Conservation (phyloP, 2,888 invertebrate genomes). For the Fissipunctia ypsillon region DNA sequence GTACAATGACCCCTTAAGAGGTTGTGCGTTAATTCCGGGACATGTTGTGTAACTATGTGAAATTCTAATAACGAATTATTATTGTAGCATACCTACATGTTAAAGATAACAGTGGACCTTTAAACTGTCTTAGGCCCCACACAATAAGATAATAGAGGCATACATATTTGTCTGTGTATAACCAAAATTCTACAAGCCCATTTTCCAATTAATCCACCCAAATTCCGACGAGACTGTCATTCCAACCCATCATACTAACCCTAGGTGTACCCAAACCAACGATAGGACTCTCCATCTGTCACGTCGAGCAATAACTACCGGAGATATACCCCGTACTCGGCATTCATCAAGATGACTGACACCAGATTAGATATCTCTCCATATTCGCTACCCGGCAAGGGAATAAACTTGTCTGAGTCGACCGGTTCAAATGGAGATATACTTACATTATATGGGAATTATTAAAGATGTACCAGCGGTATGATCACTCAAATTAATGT, state of each 20-base stretch:
- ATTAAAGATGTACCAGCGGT: constrained; percentile 6
- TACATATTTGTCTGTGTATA: background rate
- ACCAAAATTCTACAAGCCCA: background rate
- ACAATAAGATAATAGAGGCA: background rate
- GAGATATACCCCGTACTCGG: constrained; percentile 55
- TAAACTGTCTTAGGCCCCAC: background rate
- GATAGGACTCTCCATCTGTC: constrained; percentile 59
- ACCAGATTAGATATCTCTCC: constrained; percentile 58
- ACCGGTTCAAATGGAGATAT: constrained; percentile 29
- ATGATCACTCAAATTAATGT: background rate
- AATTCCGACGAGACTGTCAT: constrained; percentile 9
- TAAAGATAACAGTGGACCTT: background rate
- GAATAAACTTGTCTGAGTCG: constrained; percentile 55
- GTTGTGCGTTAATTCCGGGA: too few species aligned
- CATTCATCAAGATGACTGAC: constrained; percentile 63
- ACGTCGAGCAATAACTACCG: constrained; percentile 57
- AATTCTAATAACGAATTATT: too few species aligned
- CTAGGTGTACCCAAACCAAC: constrained; percentile 31
- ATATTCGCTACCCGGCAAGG: constrained; percentile 51
- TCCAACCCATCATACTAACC: constrained; percentile 10
- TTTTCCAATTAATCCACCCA: background rate
- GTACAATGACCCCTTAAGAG: too few species aligned
- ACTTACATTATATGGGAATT: constrained; percentile 14
- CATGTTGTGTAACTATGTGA: too few species aligned
- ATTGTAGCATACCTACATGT: background rate